Conservation (phyloP, 2,888 invertebrate genomes). For the Dolomedes plantarius region DNA sequence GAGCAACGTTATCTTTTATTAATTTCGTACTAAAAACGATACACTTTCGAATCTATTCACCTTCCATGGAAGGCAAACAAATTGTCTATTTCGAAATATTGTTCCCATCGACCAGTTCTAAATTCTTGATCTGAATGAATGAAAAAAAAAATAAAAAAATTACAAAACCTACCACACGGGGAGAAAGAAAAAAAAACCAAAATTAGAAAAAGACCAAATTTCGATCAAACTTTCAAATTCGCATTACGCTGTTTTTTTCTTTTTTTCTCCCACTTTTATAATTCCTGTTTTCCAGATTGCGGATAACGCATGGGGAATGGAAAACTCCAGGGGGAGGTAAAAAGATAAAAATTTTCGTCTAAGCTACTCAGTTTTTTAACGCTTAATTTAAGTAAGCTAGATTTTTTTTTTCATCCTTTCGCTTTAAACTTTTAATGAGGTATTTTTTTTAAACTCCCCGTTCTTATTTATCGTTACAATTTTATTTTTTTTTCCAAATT, state of each 20-base stretch:
- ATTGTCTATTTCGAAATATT: neutral
- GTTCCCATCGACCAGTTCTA: neutral
- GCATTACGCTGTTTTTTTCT: conserved; percentile 20
- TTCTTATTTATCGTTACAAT: conserved; percentile 10
- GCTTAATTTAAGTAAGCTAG: conserved; percentile 63
- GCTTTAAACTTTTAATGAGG: conserved; percentile 67
- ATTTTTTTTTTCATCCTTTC: neutral
- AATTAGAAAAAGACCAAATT: conserved; percentile 3
- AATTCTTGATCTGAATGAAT: neutral
- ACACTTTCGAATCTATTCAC: too few species aligned
- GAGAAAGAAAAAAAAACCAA: neutral
- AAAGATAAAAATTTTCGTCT: conserved; percentile 29
- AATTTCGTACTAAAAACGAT: too few species aligned
- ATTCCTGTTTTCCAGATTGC: conserved; percentile 31
- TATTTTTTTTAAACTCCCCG: conserved; percentile 27
- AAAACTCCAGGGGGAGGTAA: neutral
- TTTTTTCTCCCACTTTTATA: conserved; percentile 20
- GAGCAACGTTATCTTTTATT: too few species aligned
- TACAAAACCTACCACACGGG: neutral
- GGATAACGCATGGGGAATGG: neutral
- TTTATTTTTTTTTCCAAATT: conserved; percentile 10
- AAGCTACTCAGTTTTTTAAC: conserved; percentile 40
- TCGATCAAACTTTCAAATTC: conserved; percentile 58
- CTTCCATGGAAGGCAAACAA: too few species aligned
- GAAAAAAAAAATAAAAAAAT: neutral